Conservation (phyloP, 2,113 vertebrate genomes). For the Callipepla californica region DNA sequence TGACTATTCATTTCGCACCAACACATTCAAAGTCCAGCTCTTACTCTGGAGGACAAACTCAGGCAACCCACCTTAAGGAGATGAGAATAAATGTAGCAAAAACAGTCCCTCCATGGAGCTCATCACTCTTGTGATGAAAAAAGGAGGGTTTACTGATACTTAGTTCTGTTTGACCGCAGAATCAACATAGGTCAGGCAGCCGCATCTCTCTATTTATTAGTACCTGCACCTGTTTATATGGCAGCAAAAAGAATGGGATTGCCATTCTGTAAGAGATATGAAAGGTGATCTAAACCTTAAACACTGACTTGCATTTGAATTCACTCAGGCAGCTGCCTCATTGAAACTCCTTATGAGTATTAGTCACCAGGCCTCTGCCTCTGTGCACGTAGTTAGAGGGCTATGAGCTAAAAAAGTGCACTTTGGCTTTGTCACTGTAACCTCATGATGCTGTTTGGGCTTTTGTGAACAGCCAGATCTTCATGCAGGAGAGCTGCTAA, state of each 20-base stretch:
- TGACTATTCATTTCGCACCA: neutral
- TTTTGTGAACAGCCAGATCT: slow-evolving; percentile 40
- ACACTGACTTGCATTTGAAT: neutral
- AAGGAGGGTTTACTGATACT: neutral
- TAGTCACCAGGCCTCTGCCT: slow-evolving; percentile 26
- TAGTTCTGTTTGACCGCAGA: neutral
- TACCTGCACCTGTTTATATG: neutral
- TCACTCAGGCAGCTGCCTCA: neutral
- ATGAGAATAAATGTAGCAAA: neutral
- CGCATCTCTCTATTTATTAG: neutral
- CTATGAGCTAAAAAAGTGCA: slow-evolving; percentile 45
- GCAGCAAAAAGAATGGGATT: neutral
- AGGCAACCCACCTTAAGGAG: neutral
- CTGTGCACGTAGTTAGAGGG: slow-evolving; percentile 31
- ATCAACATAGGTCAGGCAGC: neutral
- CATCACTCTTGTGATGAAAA: neutral
- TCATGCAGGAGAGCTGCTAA: slow-evolving; percentile 42
- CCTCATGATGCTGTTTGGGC: slow-evolving; percentile 51
- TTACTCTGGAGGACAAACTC: neutral
- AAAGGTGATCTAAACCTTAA: neutral
- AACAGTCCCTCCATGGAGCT: neutral
- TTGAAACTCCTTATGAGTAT: neutral
- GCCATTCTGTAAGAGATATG: neutral
- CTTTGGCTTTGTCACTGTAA: slow-evolving; percentile 26
- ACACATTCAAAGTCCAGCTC: neutral